Evolutionary conservation across 2,888 invertebrate species (phyloP).

Genomic region (Hypena proboscidalis): DNA sequence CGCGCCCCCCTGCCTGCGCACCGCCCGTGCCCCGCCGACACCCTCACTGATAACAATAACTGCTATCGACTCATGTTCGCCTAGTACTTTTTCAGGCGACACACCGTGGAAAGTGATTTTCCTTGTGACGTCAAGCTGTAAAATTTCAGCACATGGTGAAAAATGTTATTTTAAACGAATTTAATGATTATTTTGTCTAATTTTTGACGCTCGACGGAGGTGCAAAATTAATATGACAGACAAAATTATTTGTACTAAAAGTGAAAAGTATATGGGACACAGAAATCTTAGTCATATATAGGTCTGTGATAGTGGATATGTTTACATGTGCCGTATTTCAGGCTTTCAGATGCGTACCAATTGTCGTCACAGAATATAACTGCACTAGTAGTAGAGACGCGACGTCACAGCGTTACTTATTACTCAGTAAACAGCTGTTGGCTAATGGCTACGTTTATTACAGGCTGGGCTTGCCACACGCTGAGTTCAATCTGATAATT

Average conservation of each 20-base stretch:
- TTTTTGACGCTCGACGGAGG: too few species aligned
- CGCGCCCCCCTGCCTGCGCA: conserved; percentile 43
- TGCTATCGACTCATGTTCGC: conserved; percentile 69
- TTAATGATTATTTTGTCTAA: too few species aligned
- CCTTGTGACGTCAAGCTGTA: conserved; percentile 52
- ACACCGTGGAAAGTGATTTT: conserved; percentile 67
- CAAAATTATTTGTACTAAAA: too few species aligned
- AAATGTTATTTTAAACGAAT: too few species aligned
- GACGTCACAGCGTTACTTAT: conserved; percentile 13
- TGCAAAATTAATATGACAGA: too few species aligned
- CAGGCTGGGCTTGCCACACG: conserved; percentile 23
- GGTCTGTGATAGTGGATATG: too few species aligned
- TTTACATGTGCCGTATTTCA: too few species aligned
- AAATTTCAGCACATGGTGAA: conserved; percentile 22
- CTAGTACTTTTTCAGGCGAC: conserved; percentile 79
- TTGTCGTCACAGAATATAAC: too few species aligned
- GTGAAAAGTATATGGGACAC: too few species aligned
- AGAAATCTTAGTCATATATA: too few species aligned
- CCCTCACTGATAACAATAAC: conserved; percentile 73
- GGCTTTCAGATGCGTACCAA: too few species aligned
- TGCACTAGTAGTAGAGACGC: too few species aligned
- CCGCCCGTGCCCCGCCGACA: conserved; percentile 45
- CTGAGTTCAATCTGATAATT: conserved; percentile 7
- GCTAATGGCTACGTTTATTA: conserved; percentile 10
- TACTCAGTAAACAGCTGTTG: conserved; percentile 19